A percentile compares a stretch with the other conserved stretches of the same genome.
Evolutionary conservation across 2,797 vertebrate species (phyloP).

Genomic region (Emydoidea blandingii): DNA sequence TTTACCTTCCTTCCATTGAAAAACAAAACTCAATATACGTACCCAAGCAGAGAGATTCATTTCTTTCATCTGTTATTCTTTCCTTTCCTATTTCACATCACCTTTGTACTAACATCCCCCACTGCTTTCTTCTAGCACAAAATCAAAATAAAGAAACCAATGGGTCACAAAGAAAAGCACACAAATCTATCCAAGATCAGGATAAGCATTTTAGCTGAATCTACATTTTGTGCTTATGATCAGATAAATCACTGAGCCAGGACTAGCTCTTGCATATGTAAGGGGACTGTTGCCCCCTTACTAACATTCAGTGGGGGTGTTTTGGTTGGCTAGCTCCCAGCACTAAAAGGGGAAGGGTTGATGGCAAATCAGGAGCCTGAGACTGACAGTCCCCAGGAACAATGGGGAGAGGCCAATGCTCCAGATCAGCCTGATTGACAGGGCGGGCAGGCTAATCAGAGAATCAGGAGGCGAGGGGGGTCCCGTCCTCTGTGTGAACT

Average conservation of each 20-base stretch:
- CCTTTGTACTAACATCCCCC: background rate
- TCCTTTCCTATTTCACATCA: background rate
- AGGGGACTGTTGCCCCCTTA: too few relatives aligned
- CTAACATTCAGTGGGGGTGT: too few relatives aligned
- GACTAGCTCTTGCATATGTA: background rate
- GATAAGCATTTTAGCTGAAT: background rate
- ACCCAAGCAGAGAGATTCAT: background rate
- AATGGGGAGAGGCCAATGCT: too few relatives aligned
- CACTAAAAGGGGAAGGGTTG: too few relatives aligned
- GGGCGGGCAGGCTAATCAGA: too few relatives aligned
- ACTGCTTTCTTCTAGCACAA: background rate
- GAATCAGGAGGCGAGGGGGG: too few relatives aligned
- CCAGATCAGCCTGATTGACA: too few relatives aligned
- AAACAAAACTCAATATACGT: background rate
- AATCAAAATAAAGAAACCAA: background rate
- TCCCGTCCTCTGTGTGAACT: too few relatives aligned
- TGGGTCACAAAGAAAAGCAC: background rate
- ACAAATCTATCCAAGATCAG: background rate
- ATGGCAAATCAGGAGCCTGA: too few relatives aligned
- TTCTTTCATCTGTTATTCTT: background rate
- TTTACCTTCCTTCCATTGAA: background rate
- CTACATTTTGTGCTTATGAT: background rate
- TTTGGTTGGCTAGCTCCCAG: too few relatives aligned
- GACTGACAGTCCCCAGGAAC: too few relatives aligned
- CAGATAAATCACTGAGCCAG: background rate